A percentile compares a stretch with the other conserved stretches of the same genome.
phyloP scores from a whole-genome alignment of 92 coral and sea anemone species.

The Diadumene lineata region DNA sequence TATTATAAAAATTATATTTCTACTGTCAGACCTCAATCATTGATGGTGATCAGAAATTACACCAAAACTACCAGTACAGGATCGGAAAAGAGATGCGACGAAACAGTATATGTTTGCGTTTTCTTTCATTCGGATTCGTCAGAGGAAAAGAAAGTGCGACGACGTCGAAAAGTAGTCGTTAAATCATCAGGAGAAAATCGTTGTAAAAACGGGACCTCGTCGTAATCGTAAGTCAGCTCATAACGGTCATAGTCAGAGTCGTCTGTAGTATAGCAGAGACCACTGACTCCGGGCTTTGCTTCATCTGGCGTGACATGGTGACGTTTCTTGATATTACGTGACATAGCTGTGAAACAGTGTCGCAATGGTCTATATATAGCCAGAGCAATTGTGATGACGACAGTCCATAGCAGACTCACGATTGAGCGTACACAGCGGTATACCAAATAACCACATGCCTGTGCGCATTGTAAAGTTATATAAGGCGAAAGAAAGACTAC shows the following conservation, averaged over 20 bases:
- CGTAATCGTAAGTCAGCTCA: not conserved
- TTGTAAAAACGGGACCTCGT: not conserved
- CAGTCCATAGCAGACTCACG: not conserved
- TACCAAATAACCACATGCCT: not conserved
- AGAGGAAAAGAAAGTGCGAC: not conserved
- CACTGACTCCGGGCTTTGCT: not conserved
- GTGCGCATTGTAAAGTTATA: not conserved
- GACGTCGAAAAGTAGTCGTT: not conserved
- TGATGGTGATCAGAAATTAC: too few species aligned
- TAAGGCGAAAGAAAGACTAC: not conserved
- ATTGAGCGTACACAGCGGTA: not conserved
- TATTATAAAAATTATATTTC: too few species aligned
- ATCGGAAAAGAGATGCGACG: not conserved
- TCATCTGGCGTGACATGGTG: not conserved
- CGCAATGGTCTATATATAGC: not conserved
- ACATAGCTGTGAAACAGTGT: not conserved
- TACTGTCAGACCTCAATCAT: too few species aligned
- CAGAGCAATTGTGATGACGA: not conserved
- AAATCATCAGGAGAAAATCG: conserved; percentile 1
- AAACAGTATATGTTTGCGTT: not conserved
- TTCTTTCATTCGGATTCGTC: not conserved
- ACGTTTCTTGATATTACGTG: not conserved
- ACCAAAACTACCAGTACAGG: not conserved
- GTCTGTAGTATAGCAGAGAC: not conserved
- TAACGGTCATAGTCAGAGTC: not conserved